Percentiles rank a stretch among this genome's conserved stretches.
Conservation (phyloP, 30 jellyfish, hydroid and myxozoan species). For the Pseudorhiza aurosa region DNA sequence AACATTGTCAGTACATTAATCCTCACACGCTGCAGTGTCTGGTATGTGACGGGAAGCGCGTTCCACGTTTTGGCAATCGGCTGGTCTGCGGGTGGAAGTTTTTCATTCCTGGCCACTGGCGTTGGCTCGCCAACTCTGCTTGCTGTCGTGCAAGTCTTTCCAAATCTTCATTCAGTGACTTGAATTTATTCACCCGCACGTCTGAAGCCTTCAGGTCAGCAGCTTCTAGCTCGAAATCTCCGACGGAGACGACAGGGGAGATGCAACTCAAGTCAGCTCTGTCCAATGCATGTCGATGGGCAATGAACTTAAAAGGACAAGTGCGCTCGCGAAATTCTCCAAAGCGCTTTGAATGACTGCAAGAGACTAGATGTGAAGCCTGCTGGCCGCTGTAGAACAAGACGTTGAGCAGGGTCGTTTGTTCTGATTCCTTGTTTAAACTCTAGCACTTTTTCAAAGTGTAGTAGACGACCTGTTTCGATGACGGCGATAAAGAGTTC, state of each 20-base stretch:
- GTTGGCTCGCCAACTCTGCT: not conserved
- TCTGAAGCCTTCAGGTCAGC: conserved; percentile 5
- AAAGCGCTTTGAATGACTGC: not conserved
- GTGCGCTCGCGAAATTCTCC: not conserved
- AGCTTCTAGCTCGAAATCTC: not conserved
- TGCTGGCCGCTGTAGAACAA: not conserved
- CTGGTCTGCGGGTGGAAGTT: not conserved
- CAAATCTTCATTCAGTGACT: conserved; percentile 6
- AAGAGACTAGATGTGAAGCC: not conserved
- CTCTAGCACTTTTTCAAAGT: not conserved
- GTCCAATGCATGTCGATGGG: not conserved
- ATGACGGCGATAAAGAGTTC: not conserved
- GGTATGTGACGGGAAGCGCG: not conserved
- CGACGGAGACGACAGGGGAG: not conserved
- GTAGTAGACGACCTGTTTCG: not conserved
- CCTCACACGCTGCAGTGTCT: not conserved
- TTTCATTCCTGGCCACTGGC: not conserved
- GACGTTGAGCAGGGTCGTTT: not conserved
- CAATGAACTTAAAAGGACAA: not conserved
- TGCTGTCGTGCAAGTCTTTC: not conserved
- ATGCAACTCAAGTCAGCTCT: not conserved
- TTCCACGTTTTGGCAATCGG: not conserved
- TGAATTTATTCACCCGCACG: not conserved
- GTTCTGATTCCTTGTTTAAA: not conserved
- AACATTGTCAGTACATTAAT: not conserved